Conservation (phyloP, 2,113 vertebrate species). For the Vidua macroura region DNA sequence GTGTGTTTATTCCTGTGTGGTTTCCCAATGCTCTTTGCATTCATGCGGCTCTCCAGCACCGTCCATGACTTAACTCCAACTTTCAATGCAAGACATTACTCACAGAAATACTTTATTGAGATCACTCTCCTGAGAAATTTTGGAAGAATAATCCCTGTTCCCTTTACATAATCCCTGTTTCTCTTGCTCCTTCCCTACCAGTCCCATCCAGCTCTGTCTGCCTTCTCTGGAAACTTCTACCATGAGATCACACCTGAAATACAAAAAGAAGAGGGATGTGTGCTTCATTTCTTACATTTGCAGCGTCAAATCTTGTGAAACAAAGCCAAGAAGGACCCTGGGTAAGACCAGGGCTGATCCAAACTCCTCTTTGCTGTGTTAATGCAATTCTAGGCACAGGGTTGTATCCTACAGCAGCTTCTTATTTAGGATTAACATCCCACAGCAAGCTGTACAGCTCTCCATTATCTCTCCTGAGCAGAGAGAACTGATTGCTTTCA, state of each 20-base stretch:
- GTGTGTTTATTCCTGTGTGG: not conserved
- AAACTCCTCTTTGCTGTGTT: not conserved
- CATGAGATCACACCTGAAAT: not conserved
- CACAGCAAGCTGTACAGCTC: not conserved
- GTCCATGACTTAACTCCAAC: not conserved
- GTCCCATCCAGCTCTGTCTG: not conserved
- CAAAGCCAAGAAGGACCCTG: not conserved
- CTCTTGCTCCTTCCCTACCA: not conserved
- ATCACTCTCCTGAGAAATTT: not conserved
- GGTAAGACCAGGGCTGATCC: not conserved
- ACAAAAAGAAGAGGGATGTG: not conserved
- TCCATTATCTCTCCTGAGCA: not conserved
- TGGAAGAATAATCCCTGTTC: not conserved
- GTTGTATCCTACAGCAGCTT: not conserved
- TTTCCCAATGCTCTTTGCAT: not conserved
- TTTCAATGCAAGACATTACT: not conserved
- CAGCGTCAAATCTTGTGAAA: not conserved
- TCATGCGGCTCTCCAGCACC: not conserved
- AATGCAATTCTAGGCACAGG: not conserved
- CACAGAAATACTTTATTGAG: not conserved
- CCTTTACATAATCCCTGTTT: not conserved
- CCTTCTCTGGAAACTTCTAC: not conserved
- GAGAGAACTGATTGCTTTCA: not conserved
- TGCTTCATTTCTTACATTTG: not conserved
- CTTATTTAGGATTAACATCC: not conserved